Conservation (phyloP, 2,888 invertebrate genomes). For the Dryococelus australis region DNA sequence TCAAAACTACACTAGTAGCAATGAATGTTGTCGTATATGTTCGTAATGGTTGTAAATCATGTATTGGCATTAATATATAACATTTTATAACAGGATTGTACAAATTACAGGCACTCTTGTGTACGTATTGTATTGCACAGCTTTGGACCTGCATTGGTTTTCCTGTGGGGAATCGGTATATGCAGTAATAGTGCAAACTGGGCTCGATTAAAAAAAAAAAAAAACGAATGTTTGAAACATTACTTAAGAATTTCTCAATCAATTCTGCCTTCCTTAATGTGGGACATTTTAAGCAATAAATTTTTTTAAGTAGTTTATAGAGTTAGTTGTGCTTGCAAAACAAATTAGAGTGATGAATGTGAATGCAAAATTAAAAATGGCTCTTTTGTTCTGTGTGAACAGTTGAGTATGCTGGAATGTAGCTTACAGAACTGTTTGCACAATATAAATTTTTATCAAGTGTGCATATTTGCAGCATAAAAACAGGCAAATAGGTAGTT, state of each 20-base stretch:
- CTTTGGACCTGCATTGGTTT: not conserved
- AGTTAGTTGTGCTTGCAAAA: not conserved
- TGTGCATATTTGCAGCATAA: not conserved
- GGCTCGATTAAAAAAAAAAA: too few relatives aligned
- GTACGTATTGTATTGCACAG: not conserved
- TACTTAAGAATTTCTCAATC: not conserved
- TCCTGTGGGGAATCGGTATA: not conserved
- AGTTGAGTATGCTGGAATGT: not conserved
- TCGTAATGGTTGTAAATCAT: not conserved
- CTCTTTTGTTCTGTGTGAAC: not conserved
- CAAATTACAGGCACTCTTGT: not conserved
- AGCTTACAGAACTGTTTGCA: not conserved
- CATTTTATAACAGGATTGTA: not conserved
- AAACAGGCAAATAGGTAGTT: not conserved
- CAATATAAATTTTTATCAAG: not conserved
- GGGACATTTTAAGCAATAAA: not conserved
- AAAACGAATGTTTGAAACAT: not conserved
- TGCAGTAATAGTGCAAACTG: too few relatives aligned
- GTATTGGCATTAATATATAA: not conserved
- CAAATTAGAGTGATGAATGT: not conserved
- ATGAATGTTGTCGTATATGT: not conserved
- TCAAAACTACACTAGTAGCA: not conserved
- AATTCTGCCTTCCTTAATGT: not conserved
- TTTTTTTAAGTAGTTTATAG: not conserved
- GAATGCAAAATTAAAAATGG: not conserved